These are phyloP conservation scores for Drosophila sp. DNA, from an alignment of 1,140 invertebrate species.

Conservation along the genomic window DNA sequence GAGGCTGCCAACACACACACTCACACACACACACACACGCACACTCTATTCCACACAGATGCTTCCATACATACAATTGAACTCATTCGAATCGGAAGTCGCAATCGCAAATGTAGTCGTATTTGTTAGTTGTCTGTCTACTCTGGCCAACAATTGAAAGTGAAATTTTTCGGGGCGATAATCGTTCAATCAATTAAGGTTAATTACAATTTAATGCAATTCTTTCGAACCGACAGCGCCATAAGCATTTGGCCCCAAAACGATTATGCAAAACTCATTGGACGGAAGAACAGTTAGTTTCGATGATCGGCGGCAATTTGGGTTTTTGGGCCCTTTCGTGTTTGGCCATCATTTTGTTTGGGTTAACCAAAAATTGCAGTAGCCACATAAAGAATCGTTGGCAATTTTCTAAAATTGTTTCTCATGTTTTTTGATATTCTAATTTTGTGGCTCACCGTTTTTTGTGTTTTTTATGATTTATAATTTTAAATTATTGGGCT, in stretches of 20 bases:
- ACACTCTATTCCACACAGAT: slow-evolving; percentile 16
- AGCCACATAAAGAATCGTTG: slow-evolving; percentile 42
- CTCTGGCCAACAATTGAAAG: slow-evolving; percentile 51
- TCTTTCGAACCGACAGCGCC: slow-evolving; percentile 28
- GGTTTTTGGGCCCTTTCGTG: slow-evolving; percentile 53
- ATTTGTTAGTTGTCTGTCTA: too few relatives aligned
- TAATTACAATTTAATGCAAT: slow-evolving; percentile 75
- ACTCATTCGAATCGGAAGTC: slow-evolving; percentile 66
- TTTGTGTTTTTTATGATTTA: slow-evolving; percentile 75
- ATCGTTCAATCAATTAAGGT: slow-evolving; percentile 78
- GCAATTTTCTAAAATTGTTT: slow-evolving; percentile 20
- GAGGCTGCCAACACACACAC: slow-evolving; percentile 1
- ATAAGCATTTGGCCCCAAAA: slow-evolving; percentile 23
- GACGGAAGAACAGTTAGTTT: slow-evolving; percentile 65
- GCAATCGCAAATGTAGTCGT: slow-evolving; percentile 24
- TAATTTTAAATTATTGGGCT: slow-evolving; percentile 76
- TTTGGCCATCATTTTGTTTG: slow-evolving; percentile 52
- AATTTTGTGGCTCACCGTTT: slow-evolving; percentile 61
- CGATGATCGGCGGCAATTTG: slow-evolving; percentile 55
- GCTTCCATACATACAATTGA: slow-evolving; percentile 21
- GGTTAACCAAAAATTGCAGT: slow-evolving; percentile 63
- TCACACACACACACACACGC: slow-evolving; percentile 14
- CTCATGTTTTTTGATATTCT: slow-evolving; percentile 60
- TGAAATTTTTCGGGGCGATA: slow-evolving; percentile 67
- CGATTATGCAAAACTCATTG: slow-evolving; percentile 63